Conservation (phyloP, 2,888 invertebrate genomes). For the Hypolimnas misippus region DNA sequence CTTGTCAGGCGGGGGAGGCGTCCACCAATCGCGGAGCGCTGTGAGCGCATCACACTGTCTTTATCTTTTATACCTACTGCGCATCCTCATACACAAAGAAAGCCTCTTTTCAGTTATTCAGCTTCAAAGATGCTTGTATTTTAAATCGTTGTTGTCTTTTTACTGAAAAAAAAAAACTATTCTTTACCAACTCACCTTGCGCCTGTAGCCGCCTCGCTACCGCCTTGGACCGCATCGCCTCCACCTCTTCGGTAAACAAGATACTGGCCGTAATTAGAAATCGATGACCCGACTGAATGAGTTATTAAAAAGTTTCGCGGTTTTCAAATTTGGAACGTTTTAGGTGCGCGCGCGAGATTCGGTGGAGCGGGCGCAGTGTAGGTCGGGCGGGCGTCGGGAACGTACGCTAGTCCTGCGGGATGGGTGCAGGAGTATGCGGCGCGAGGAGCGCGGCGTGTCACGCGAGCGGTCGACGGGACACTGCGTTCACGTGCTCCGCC, state of each 20-base stretch:
- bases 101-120: conserved; percentile 13
- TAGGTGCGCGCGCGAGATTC: conserved; percentile 54
- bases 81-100: conserved; percentile 53
- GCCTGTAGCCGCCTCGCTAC: conserved; percentile 88
- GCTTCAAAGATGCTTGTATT: not conserved
- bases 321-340: conserved; percentile 56
- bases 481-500: conserved; percentile 78
- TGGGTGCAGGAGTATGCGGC: conserved; percentile 54
- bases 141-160: not conserved
- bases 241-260: conserved; percentile 58
- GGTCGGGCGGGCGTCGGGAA: conserved; percentile 68
- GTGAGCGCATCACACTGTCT: conserved; percentile 76
- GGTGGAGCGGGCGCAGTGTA: conserved; percentile 61
- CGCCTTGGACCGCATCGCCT: conserved; percentile 88
- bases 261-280: conserved; percentile 66
- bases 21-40: conserved; percentile 70
- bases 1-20: conserved; percentile 82
- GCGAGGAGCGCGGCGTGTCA: conserved; percentile 73
- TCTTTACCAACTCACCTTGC: conserved; percentile 82
- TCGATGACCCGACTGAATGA: conserved; percentile 60
- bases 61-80: conserved; percentile 71
- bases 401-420: conserved; percentile 63
- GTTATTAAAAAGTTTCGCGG: conserved; percentile 53
- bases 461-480: conserved; percentile 82
- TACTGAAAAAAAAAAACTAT: not conserved